A percentile compares a stretch with the other conserved stretches of the same genome.
phyloP scores from a whole-genome alignment of 2,113 vertebrate genomes.

The Toxotes jaculatrix region DNA sequence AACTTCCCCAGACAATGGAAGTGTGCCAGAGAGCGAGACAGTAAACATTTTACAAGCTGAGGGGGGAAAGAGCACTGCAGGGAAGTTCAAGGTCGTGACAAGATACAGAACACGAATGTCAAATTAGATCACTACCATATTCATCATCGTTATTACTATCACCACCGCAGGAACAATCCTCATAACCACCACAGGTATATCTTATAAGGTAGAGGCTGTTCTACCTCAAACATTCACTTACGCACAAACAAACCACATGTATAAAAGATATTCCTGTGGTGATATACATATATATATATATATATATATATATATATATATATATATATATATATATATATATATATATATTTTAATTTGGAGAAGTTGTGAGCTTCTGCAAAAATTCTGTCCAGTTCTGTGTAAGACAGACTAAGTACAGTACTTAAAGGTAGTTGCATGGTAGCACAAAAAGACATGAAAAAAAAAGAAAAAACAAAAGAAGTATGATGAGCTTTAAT shows the following conservation, averaged over 20 bases:
- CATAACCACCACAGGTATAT: slow-evolving; percentile 18
- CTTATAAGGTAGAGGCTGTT: slow-evolving; percentile 9
- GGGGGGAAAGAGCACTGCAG: not conserved
- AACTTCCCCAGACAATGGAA: slow-evolving; percentile 67
- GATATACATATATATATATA: no score
- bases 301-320: no score
- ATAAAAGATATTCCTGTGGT: not conserved
- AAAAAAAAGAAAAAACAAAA: not conserved
- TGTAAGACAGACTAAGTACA: not conserved
- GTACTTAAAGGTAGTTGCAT: not conserved
- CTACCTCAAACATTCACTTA: not conserved
- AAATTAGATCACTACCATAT: not conserved
- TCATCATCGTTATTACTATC: slow-evolving; percentile 17
- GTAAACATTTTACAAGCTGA: slow-evolving; percentile 25
- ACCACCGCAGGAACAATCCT: not conserved
- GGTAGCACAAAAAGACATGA: not conserved
- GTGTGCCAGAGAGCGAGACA: slow-evolving; percentile 16
- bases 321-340: no score
- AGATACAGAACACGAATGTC: slow-evolving; percentile 10
- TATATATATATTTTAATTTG: not conserved
- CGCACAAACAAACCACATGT: not conserved
- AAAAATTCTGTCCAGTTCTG: not conserved
- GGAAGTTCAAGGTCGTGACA: slow-evolving; percentile 1
- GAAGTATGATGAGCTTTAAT: not conserved
- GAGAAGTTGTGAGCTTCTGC: not conserved